Conservation (phyloP, 2,113 vertebrate genomes). For the Chloebia gouldiae region DNA sequence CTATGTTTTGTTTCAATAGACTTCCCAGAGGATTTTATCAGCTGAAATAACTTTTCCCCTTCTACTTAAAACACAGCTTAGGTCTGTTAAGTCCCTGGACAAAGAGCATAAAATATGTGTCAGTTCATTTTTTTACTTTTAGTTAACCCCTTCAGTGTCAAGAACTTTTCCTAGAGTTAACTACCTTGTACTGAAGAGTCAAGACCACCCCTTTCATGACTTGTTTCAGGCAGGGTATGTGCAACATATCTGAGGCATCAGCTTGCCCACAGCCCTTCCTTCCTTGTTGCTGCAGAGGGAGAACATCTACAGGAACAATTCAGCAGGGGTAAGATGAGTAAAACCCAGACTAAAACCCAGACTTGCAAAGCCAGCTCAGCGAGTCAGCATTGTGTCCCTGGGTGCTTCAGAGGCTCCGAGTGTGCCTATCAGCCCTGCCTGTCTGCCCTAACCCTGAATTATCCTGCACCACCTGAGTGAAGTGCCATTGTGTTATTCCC, state of each 20-base stretch:
- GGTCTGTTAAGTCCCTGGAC: neutral
- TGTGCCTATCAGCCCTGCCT: neutral
- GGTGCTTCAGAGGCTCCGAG: neutral
- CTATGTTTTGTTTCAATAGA: neutral
- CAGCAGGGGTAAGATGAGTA: neutral
- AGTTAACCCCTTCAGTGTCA: neutral
- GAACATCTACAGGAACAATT: neutral
- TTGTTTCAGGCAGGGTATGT: neutral
- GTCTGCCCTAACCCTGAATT: neutral
- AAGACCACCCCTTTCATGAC: neutral
- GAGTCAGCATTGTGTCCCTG: neutral
- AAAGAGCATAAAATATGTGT: neutral
- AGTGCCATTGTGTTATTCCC: rapidly evolving
- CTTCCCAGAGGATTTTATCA: neutral
- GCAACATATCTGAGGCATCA: neutral
- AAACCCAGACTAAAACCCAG: neutral
- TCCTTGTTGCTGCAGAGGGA: neutral
- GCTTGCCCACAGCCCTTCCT: neutral
- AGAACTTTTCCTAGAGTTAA: neutral
- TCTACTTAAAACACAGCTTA: neutral
- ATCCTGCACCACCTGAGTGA: rapidly evolving
- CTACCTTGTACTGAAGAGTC: neutral
- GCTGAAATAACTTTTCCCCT: neutral
- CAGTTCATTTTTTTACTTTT: neutral
- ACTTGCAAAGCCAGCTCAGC: neutral